Conservation (phyloP, 2,888 invertebrate genomes). For the Antheraea assamensis region DNA sequence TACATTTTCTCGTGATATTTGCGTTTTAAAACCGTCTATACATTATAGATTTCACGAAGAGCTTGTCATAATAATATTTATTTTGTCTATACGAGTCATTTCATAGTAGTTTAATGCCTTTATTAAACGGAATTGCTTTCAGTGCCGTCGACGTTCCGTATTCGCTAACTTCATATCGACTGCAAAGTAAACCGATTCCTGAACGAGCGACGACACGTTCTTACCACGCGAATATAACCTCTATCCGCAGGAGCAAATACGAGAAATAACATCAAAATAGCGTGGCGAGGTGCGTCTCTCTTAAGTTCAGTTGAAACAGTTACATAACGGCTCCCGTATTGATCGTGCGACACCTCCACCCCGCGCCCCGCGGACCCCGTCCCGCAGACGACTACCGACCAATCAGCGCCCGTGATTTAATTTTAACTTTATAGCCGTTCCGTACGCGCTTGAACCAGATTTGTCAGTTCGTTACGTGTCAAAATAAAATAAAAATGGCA, state of each 20-base stretch:
- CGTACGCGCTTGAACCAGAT: constrained; percentile 56
- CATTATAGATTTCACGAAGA: too few relatives aligned
- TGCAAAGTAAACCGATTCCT: constrained; percentile 37
- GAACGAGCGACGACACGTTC: not conserved
- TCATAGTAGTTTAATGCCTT: not conserved
- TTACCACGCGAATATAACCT: not conserved
- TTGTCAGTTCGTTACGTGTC: constrained; percentile 56
- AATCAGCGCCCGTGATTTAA: constrained; percentile 66
- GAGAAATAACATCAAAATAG: constrained; percentile 29
- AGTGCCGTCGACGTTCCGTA: constrained; percentile 17
- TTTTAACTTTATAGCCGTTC: constrained; percentile 75
- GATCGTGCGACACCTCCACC: constrained; percentile 23
- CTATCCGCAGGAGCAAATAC: not conserved
- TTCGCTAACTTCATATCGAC: constrained; percentile 32
- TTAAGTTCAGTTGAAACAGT: constrained; percentile 2
- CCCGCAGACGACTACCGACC: constrained; percentile 44
- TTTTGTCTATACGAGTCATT: not conserved
- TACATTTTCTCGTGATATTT: too few relatives aligned
- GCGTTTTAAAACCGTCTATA: too few relatives aligned
- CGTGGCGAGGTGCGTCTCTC: not conserved
- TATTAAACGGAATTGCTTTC: not conserved
- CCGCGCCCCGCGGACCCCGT: constrained; percentile 39
- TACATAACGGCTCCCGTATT: constrained; percentile 12
- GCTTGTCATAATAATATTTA: too few relatives aligned
- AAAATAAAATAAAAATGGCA: not conserved